Evolutionary conservation across 2,113 vertebrate species (phyloP), one percentile per base, ranked within the genome.

Genomic region (Nansenia antarctica): DNA sequence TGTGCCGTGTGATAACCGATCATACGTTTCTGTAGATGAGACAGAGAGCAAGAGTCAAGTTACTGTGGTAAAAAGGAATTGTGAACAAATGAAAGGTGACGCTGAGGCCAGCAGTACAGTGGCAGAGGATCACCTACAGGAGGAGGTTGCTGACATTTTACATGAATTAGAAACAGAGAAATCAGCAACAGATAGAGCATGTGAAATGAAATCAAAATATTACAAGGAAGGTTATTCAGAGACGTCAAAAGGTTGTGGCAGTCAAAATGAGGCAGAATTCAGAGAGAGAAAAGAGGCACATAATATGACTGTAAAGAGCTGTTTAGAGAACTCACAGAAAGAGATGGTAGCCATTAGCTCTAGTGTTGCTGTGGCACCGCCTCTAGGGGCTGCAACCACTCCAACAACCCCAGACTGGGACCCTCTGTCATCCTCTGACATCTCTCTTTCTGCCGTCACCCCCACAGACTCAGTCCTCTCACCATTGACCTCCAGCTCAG

Each of bases 391-490:
- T 29, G 53, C 64, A 12, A 54, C 52, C 27, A 70, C 72, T 47
- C 86, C 85, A 14, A 74, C 73, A 47, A 88, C 85, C 57, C 85
- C 89, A 62, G 89, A 89, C 31, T 86, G 84, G 84, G 86, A 89
- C 52, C 77, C n/a, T n/a, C n/a, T n/a, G n/a, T n/a, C 74, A 0
- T 85, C 81, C 5, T 76, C 85, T 4, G 86, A 88, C 18, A 32
- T 66, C 14, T 91, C 86, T 1, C 80, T 91, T 3, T 79, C 85
- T 61, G 76, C 74, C 1, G 30, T 87, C 62, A 94, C 94, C 64
- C 92, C 94, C 3, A 90, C 92, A 3, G 94, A 95, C 79, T 93
- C 93, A 0, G 90, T 81, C 9, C 71, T 95, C 37, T 93, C 92
- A 59, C 89, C 90, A 14, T 69, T 91, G 76, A 92, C 90, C 15